Conservation (phyloP, 2,888 invertebrate species). For the Scrobipalpa costella region DNA sequence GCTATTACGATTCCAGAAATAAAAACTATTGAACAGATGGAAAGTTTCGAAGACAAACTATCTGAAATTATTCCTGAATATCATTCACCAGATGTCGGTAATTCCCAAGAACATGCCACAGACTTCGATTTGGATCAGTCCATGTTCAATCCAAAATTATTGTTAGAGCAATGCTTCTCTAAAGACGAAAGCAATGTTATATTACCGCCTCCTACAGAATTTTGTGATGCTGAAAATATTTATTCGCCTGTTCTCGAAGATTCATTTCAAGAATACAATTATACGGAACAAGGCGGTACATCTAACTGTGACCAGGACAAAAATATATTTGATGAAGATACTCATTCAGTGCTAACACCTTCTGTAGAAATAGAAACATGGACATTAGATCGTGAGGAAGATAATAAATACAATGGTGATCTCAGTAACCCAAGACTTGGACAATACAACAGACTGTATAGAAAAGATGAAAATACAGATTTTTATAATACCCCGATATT, state of each 20-base stretch:
- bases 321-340: constrained; percentile 41
- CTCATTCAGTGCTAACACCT: constrained; percentile 36
- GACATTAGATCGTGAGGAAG: constrained; percentile 48
- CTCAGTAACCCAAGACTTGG: not conserved
- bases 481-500: too few relatives aligned
- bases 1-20: not conserved
- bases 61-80: constrained; percentile 20
- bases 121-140: constrained; percentile 50
- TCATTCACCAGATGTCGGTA: constrained; percentile 14
- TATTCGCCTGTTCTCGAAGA: constrained; percentile 35
- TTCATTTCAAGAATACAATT: not conserved
- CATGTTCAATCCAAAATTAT: constrained; percentile 65
- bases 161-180: constrained; percentile 51
- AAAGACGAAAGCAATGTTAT: constrained; percentile 44
- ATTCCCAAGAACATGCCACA: constrained; percentile 24
- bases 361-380: constrained; percentile 59
- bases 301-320: constrained; percentile 22
- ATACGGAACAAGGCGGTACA: not conserved
- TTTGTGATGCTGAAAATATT: constrained; percentile 42
- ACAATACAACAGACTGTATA: not conserved
- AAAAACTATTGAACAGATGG: not conserved
- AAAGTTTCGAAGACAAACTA: not conserved
- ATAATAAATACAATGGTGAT: not conserved
- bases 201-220: constrained; percentile 63
- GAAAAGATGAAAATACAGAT: not conserved